Base-by-base conservation (phyloP, 2,113 vertebrate species). In the Leptobrachium ailaonicum region DNA sequence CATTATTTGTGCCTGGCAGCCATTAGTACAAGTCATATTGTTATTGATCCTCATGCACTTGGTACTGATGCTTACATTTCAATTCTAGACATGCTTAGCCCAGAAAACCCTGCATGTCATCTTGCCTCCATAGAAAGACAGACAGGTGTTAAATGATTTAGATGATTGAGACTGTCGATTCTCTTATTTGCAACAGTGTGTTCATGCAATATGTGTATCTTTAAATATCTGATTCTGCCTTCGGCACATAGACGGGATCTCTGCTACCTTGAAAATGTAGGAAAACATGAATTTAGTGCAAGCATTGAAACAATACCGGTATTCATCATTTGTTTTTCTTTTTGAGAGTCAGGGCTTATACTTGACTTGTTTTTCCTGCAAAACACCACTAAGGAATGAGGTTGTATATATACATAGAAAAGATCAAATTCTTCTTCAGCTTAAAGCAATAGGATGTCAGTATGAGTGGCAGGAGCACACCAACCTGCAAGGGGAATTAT, bases 31-130 rank as follows among this genome's bases (percentile, higher is more conserved):
- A 67, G 64, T 66, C 75, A 76, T 66, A 40, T 66, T 76, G 64
- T 76, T 76, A 76, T 76, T 76, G 75, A 76, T 76, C 75, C 47
- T 54, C 14, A 44, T 53, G 75, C 63, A 67, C 45, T 6, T 67
- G 63, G 56, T 45, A 66, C 45, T 76, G 63, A 67, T 76, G 32
- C 64, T 66, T 60, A 75, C 73, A 66, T 75, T 75, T 66, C 73
- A 12, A 67, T 76, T 20, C 47, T 32, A 76, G 45, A 66, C 75
- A 67, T 76, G 63, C 75, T 67, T 66, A 64, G 66, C 12, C 53
- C 63, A 41, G 45, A 44, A 32, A 41, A 77, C 75, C 20, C 74
- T 66, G 74, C 53, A 68, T 58, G 50, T 44, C 13, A 45, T 67
- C 6, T 69, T 41, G 50, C 64, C 69, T 64, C 41, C 47, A 69